A percentile compares a stretch with the other conserved stretches of the same genome.
These are phyloP conservation scores for Hymenochirus boettgeri DNA, from an alignment of 2,113 vertebrate genomes.

Conservation along the genomic window DNA sequence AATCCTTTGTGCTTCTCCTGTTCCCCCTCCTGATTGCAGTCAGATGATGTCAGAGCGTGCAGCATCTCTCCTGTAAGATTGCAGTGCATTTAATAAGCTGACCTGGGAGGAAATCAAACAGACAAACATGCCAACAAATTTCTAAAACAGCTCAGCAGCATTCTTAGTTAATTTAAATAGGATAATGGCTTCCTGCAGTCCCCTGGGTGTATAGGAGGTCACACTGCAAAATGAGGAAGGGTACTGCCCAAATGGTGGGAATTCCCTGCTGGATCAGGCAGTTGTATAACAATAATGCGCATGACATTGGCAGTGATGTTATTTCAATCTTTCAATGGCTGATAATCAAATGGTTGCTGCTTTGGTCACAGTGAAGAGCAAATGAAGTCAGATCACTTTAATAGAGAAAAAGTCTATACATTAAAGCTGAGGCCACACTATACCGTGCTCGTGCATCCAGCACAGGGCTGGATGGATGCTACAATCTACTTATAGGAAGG, in stretches of 20 bases:
- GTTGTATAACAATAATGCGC: no score
- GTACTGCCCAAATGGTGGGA: neutral
- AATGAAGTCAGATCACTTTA: neutral
- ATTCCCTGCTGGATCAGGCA: no score
- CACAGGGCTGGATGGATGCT: no score
- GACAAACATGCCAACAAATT: neutral
- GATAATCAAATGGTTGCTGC: neutral
- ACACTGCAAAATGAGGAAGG: neutral
- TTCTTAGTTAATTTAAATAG: neutral
- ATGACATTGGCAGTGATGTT: neutral
- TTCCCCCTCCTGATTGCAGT: neutral
- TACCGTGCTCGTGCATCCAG: no score
- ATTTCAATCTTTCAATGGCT: neutral
- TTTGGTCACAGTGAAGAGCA: neutral
- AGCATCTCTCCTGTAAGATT: neutral
- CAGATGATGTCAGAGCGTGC: neutral
- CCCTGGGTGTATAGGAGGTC: no score
- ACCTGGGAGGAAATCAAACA: neutral
- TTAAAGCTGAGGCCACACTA: no score
- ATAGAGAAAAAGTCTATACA: no score
- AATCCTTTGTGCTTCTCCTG: conserved; percentile 14
- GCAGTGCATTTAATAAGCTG: conserved; percentile 1
- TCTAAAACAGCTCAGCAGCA: neutral
- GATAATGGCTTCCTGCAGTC: no score
- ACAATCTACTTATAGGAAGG: no score